Conservation (phyloP, 1,140 invertebrate species). For the Ephestia elutella region DNA sequence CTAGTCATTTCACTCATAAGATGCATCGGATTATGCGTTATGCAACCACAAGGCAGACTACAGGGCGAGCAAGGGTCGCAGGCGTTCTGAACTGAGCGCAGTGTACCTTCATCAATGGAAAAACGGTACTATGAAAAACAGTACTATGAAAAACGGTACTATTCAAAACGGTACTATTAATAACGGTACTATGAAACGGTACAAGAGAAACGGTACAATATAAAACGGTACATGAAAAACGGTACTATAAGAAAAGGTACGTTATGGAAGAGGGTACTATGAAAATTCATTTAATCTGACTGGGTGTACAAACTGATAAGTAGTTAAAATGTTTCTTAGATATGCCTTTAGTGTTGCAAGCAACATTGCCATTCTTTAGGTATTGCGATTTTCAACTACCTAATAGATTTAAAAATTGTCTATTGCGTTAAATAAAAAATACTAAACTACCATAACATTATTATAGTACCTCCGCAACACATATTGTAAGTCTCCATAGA, state of each 20-base stretch:
- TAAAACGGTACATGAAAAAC: no score
- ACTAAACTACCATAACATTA: background rate
- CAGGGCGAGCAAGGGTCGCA: background rate
- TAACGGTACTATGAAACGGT: background rate
- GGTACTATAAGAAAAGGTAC: no score
- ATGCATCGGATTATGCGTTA: slow-evolving; percentile 19
- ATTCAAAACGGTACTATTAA: background rate
- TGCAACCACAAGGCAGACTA: background rate
- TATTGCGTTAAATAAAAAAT: background rate
- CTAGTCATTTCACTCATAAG: slow-evolving; percentile 37
- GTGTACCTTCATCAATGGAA: background rate
- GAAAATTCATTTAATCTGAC: no score
- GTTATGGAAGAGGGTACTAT: background rate
- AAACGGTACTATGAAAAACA: background rate
- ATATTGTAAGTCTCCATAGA: slow-evolving; percentile 30
- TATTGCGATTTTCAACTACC: no score
- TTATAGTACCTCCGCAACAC: slow-evolving; percentile 47
- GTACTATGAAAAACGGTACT: background rate
- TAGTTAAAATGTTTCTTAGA: no score
- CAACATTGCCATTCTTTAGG: no score
- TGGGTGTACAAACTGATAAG: no score
- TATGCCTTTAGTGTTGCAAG: no score
- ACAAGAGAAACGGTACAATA: no score
- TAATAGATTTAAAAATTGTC: no score
- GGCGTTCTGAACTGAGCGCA: background rate